Evolutionary conservation across 53 echinoderm and acorn worm genomes (phyloP).

Genomic region (Antedon mediterranea): DNA sequence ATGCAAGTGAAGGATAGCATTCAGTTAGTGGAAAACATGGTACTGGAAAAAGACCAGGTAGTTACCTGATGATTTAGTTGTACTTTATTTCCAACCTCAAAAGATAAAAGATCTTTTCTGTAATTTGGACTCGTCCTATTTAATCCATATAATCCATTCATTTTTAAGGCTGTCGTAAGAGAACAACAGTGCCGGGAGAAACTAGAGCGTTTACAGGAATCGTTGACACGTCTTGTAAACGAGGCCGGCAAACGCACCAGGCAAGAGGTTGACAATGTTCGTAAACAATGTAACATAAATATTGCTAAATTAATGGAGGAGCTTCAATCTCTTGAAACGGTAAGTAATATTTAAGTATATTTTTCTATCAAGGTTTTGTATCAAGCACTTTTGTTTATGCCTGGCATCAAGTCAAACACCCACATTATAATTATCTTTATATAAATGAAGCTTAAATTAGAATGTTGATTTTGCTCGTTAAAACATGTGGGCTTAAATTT

Average conservation of each 20-base stretch:
- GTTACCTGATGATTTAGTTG: too few relatives aligned
- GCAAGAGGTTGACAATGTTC: conserved; percentile 74
- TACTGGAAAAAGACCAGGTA: conserved; percentile 94
- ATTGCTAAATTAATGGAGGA: conserved; percentile 95
- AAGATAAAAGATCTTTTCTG: too few relatives aligned
- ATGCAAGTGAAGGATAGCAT: conserved; percentile 89
- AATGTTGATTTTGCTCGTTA: too few relatives aligned
- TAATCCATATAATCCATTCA: too few relatives aligned
- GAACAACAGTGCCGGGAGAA: conserved; percentile 82
- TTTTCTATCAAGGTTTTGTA: too few relatives aligned
- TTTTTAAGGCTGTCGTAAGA: conserved; percentile 54
- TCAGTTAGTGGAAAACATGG: conserved; percentile 88
- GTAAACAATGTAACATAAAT: conserved; percentile 85
- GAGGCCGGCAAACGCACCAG: conserved; percentile 84
- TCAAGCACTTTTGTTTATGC: too few relatives aligned
- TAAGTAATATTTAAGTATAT: conserved; percentile 17
- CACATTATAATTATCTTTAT: too few relatives aligned
- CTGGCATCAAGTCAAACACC: too few relatives aligned
- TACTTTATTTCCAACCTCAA: too few relatives aligned
- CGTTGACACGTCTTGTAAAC: conserved; percentile 61
- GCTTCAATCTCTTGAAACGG: conserved; percentile 73
- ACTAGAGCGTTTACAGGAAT: conserved; percentile 52
- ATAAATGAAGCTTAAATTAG: too few relatives aligned
- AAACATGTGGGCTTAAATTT: too few relatives aligned
- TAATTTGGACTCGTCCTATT: not conserved